Evolutionary conservation across 2,888 invertebrate species (phyloP).

Genomic region (Drosophila vallismaia): DNA sequence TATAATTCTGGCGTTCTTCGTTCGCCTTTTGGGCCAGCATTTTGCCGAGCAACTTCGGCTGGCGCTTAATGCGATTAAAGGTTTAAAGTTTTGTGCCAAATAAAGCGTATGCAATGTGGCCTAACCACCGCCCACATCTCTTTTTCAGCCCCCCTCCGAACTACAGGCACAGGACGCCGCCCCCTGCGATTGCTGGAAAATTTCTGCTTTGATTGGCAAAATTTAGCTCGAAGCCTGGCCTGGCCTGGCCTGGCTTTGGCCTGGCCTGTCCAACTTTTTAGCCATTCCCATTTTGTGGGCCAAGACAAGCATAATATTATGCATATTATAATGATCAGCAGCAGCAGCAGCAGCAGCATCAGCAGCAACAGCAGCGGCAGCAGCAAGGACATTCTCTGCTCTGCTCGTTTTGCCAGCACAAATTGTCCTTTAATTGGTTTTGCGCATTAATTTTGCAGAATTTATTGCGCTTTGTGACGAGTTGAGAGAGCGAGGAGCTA

Average conservation of each 20-base stretch:
- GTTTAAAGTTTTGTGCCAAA: constrained; percentile 75
- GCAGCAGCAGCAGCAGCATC: constrained; percentile 29
- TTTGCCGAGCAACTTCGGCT: constrained; percentile 35
- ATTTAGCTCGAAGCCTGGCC: constrained; percentile 43
- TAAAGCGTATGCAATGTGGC: constrained; percentile 61
- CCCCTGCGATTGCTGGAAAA: constrained; percentile 44
- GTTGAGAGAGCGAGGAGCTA: background rate
- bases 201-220: constrained; percentile 59
- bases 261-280: constrained; percentile 47
- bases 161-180: too few relatives aligned
- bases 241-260: constrained; percentile 39
- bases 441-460: constrained; percentile 75
- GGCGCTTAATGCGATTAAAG: constrained; percentile 77
- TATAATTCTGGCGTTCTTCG: background rate
- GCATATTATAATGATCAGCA: constrained; percentile 64
- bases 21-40: background rate
- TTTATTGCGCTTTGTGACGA: constrained; percentile 59
- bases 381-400: constrained; percentile 35
- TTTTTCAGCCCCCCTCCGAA: too few relatives aligned
- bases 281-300: constrained; percentile 38
- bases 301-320: constrained; percentile 62
- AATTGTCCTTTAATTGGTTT: constrained; percentile 67
- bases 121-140: background rate
- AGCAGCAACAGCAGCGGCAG: constrained; percentile 28
- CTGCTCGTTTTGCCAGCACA: constrained; percentile 43